Base-by-base conservation (phyloP, 2,888 invertebrate species). In the Agrotis exclamationis region DNA sequence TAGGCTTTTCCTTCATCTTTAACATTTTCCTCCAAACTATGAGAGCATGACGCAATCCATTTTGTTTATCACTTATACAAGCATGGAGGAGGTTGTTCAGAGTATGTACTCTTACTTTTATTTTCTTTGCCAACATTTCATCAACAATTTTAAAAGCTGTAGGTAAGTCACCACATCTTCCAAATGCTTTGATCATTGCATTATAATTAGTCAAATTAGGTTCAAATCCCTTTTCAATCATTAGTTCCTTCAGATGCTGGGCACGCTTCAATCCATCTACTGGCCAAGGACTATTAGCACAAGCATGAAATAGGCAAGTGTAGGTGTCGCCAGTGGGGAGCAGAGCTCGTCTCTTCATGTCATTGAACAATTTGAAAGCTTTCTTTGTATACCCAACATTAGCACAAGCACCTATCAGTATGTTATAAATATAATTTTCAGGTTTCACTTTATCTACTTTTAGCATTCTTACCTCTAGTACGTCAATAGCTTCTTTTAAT, bases 101-200 rank as follows among this genome's bases (percentile, higher is more conserved):
- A 3, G 98, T 98, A 60, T 97, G 97, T 1, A 96, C 96, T 84
- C 97, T 97, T 28, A 98, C 93, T 71, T 94, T 91, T 20, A 98
- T 93, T 64, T 96, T 94, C 71, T 97, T 97, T 56, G 97, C 95
- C 3, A 96, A 88, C 98, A 99, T 98, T 96, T 99, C 98, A 95
- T 99, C 99, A 2, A 98, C 98, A 70, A 99, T 91, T 88, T 96
- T 90, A 92, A 99, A 99, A 1, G 99, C 98, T 50, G 97, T 97
- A 70, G 97, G 88, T 22, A 98, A 90, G 90, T 98, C 98, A 0
- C 98, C 98, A 93, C 98, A 98, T 74, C 98, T 96, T 0, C 98
- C 99, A 95, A 98, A 99, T 1, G 99, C 98, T 96, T 99, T 99
- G 47, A 99, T 98, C 98, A 99, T 98, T 4, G 98, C 97, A 96